Evolutionary conservation across 2,888 invertebrate genomes (phyloP).

Genomic region (Sarcophaga caerulescens): DNA sequence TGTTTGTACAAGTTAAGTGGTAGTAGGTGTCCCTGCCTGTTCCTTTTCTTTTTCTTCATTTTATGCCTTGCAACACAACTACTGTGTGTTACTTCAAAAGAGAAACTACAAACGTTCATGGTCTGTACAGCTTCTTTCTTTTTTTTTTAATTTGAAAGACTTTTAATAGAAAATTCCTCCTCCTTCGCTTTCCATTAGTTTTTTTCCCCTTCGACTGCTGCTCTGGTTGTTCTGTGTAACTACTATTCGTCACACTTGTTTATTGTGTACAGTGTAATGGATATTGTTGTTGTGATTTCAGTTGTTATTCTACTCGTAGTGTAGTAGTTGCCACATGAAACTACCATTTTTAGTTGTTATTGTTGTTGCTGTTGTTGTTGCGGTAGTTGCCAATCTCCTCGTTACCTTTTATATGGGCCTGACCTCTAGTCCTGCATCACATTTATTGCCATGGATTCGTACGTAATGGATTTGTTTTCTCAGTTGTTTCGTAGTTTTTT

Average conservation of each 20-base stretch:
- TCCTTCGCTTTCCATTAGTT: background rate
- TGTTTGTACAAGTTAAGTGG: background rate
- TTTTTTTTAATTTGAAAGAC: too few relatives aligned
- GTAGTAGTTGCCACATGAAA: slow-evolving; percentile 13
- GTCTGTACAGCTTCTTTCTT: too few relatives aligned
- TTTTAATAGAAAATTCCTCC: too few relatives aligned
- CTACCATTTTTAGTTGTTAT: slow-evolving; percentile 19
- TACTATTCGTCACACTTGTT: background rate
- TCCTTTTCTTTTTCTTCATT: too few relatives aligned
- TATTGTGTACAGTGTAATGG: background rate
- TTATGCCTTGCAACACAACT: too few relatives aligned
- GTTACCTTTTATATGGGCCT: background rate
- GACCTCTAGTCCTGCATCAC: background rate
- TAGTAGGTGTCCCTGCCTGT: too few relatives aligned
- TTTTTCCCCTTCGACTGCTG: background rate
- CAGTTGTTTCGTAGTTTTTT: background rate
- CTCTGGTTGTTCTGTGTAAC: background rate
- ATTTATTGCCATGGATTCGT: background rate
- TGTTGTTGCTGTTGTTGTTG: background rate
- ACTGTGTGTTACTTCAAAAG: too few relatives aligned
- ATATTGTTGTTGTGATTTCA: background rate
- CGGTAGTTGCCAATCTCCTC: background rate
- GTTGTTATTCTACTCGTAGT: background rate
- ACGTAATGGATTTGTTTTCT: background rate
- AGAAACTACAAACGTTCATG: too few relatives aligned